A percentile compares a stretch with the other conserved stretches of the same genome.
phyloP scores from a whole-genome alignment of 2,888 invertebrate species.

The Scelioninae gen. 1 region DNA sequence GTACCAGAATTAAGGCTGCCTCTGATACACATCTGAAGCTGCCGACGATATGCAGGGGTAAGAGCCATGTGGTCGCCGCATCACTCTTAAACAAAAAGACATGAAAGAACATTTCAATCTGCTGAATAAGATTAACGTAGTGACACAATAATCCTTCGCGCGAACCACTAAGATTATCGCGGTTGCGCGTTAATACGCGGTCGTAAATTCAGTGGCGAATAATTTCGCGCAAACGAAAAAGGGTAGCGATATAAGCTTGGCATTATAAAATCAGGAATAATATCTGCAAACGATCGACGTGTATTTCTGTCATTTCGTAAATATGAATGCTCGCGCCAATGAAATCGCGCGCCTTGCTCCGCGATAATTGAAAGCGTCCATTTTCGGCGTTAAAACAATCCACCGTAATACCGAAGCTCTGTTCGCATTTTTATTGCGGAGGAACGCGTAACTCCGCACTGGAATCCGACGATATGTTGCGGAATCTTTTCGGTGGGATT shows the following conservation, averaged over 20 bases:
- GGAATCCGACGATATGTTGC: conserved; percentile 69
- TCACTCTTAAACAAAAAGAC: conserved; percentile 21
- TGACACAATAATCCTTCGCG: conserved; percentile 68
- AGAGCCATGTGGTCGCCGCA: no score
- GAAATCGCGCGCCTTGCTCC: conserved; percentile 47
- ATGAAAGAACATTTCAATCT: conserved; percentile 28
- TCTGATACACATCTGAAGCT: no score
- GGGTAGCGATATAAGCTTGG: conserved; percentile 44
- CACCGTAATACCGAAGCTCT: conserved; percentile 55
- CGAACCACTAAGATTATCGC: conserved; percentile 59
- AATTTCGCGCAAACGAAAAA: conserved; percentile 55
- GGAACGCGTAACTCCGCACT: conserved; percentile 59
- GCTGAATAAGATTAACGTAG: conserved; percentile 64
- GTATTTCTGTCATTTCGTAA: conserved; percentile 54
- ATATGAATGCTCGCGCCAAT: conserved; percentile 37
- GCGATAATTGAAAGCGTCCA: conserved; percentile 65
- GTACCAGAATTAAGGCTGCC: no score
- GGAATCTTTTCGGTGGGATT: conserved; percentile 69
- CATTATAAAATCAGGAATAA: conserved; percentile 66
- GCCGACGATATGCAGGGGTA: no score
- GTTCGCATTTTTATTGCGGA: conserved; percentile 67
- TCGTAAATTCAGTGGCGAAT: conserved; percentile 56
- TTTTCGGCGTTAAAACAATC: conserved; percentile 66
- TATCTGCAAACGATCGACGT: conserved; percentile 56
- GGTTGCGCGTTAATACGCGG: conserved; percentile 39